Base-by-base conservation (phyloP, 2,797 vertebrate genomes). In the Sebastiscus albofasciatus region DNA sequence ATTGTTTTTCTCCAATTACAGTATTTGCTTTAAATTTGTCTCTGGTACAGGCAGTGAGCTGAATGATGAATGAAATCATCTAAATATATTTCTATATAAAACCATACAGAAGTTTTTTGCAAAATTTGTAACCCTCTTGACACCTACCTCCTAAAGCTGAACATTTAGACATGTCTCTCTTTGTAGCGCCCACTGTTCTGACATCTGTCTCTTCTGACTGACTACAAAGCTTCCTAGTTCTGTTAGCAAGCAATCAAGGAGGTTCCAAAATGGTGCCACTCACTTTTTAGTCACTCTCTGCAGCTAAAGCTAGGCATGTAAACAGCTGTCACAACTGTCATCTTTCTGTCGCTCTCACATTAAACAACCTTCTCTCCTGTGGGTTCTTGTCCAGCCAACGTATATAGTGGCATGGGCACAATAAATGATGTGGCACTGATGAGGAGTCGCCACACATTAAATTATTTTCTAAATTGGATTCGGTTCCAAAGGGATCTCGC, bases 271-370 rank as follows among this genome's bases (percentile, higher is more conserved):
- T 55, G 60, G 31, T 74, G 78, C 69, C 67, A 69, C 20, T 84
- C 75, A 84, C 56, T 72, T 75, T 81, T 73, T 55, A 78, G 82
- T 80, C 61, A 72, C 71, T 67, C 31, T 79, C 56, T 56, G 27
- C 58, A 81, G 81, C 83, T 69, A 39, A 84, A 74, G 68, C 72
- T 24, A 24, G 61, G 68, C 60, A 31, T 34, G 52, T 39, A 46
- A 74, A 62, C 54, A 77, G n/a, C 80, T 81, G 86, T 88, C 86
- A 80, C 52, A 18, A 29, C 55, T 82, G 75, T 77, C 73, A 71
- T 76, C 79, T 73, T 20, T 76, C 67, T 81, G 84, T 54, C 36
- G n/a, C 42, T 66, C 34, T 72, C 56, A 56, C 67, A 75, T 79
- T 73, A 77, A 90, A 72, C 64, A 67, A 49, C 5, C 64, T 26